Evolutionary conservation across 2,113 vertebrate species (phyloP), one percentile per base, ranked within the genome.

Genomic region (Piprites chloris): DNA sequence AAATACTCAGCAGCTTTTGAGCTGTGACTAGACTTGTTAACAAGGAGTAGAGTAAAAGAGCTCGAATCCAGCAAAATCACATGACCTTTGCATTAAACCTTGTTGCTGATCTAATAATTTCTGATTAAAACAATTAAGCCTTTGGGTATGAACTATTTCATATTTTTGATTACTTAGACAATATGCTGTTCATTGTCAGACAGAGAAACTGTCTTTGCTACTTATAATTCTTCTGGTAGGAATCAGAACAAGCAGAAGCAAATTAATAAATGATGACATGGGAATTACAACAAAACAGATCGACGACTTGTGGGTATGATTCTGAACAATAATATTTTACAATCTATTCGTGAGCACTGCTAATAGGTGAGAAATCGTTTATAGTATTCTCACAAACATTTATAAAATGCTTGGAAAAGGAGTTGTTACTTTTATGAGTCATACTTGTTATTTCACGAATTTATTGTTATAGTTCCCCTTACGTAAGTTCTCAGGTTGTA

Each of bases 261-360:
- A 93, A 95, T 93, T 95, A 95, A 96, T 90, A 92, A 93, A 90
- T 69, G 83, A 86, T 62, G 88, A 63, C 65, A 81, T 58, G 89
- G 85, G 72, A 96, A 96, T 93, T 96, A 90, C 67, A 93, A 61
- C 23, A 73, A 84, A 97, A 85, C 3, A 65, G 77, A 95, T 7
- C 89, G 94, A 86, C 26, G 49, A 96, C 85, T 93, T 67, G 65
- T 28, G 37, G 80, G 68, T 85, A 94, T 50, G 85, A 85, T 85
- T 80, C 63, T 80, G 94, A 97, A 94, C 82, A 92, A 90, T 21
- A 95, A 93, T 37, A 88, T 53, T 89, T 82, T 82, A 90, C 21
- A 27, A 62, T 65, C 63, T 82, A 76, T 80, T 90, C 89, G 87
- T 28, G 50, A 75, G 75, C 30, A 50, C 14, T 58, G 84, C 62